Percentiles rank a stretch among this genome's conserved stretches.
Evolutionary conservation across 2,113 vertebrate species (phyloP).

Genomic region (Bettongia penicillata): DNA sequence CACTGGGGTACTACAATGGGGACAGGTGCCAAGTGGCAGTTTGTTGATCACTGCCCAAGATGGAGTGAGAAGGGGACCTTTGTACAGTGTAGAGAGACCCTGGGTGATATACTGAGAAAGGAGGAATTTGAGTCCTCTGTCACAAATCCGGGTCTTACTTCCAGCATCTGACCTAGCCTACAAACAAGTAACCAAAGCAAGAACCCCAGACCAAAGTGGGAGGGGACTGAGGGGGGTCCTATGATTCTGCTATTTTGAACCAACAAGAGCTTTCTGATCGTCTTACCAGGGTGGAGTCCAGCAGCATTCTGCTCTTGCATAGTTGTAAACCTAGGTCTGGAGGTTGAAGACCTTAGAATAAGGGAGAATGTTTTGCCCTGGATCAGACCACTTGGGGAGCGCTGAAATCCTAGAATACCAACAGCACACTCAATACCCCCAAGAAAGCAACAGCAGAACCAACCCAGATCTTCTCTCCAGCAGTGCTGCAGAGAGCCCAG

Average conservation of each 20-base stretch:
- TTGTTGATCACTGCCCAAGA: neutral
- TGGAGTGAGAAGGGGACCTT: neutral
- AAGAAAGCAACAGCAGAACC: neutral
- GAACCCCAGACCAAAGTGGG: neutral
- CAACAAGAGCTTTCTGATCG: neutral
- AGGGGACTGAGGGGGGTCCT: neutral
- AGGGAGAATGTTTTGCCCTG: neutral
- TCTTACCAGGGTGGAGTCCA: neutral
- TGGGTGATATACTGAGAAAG: neutral
- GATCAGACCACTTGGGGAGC: neutral
- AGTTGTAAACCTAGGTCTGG: neutral
- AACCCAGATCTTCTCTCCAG: neutral
- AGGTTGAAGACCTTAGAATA: neutral
- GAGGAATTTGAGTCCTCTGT: neutral
- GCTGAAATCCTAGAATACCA: neutral
- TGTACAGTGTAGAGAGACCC: neutral
- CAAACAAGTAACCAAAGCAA: neutral
- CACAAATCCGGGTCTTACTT: too few species aligned
- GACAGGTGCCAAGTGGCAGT: neutral
- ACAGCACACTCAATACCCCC: neutral
- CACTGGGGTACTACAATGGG: neutral
- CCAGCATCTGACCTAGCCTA: neutral
- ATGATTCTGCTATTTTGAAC: neutral
- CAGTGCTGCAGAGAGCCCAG: neutral
- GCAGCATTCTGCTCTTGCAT: neutral